Percentiles rank a stretch among this genome's conserved stretches.
These are phyloP conservation scores for Drosophila crucigera DNA, from an alignment of 2,888 invertebrate species.

Conservation along the genomic window DNA sequence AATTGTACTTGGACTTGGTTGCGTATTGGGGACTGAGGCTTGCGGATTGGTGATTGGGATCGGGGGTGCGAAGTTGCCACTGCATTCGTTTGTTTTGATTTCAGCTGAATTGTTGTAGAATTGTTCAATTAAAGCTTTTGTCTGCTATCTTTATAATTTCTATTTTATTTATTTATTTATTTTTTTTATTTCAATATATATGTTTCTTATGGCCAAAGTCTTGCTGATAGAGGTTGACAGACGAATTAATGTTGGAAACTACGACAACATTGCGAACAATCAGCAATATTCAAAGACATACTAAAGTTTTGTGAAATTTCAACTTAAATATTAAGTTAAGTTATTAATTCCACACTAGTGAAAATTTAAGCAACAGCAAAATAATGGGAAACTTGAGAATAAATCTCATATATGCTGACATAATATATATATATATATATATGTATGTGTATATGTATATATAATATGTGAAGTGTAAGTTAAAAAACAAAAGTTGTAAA, in stretches of 20 bases:
- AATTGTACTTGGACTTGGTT: conserved; percentile 8
- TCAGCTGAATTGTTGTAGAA: neutral
- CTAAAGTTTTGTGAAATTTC: neutral
- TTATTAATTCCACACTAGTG: neutral
- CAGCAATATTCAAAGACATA: neutral
- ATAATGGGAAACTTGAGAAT: neutral
- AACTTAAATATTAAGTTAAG: neutral
- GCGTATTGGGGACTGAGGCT: neutral
- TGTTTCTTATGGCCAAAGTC: neutral
- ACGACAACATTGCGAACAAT: neutral
- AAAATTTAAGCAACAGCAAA: neutral
- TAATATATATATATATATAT: neutral
- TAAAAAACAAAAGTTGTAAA: conserved; percentile 3
- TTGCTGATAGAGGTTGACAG: neutral
- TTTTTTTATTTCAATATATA: neutral
- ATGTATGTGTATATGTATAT: neutral
- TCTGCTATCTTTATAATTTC: neutral
- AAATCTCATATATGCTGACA: neutral
- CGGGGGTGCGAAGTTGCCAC: neutral
- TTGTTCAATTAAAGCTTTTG: neutral
- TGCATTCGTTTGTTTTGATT: neutral
- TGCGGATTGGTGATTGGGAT: neutral
- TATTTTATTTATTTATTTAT: neutral
- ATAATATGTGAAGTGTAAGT: conserved; percentile 2
- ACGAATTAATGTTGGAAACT: neutral